phyloP scores from a whole-genome alignment of 92 coral and sea anemone species.

The Epizoanthus rinbou region DNA sequence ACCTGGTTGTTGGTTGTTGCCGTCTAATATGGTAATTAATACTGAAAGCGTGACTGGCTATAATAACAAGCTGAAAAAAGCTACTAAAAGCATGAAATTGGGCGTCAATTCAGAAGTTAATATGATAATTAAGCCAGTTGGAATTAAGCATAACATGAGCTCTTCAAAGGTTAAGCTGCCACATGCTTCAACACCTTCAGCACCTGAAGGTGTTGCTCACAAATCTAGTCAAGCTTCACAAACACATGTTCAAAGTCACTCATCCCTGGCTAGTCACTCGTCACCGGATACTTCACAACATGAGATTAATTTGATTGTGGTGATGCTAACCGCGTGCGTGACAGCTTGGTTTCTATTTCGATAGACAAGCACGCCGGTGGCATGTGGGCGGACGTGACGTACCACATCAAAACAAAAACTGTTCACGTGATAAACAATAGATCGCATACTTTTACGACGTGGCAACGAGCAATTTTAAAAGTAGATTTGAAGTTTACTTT shows the following conservation, averaged over 20 bases:
- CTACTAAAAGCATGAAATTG: constrained; percentile 14
- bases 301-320: not conserved
- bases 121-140: constrained; percentile 10
- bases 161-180: constrained; percentile 34
- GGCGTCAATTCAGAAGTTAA: constrained; percentile 20
- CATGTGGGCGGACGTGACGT: too few relatives aligned
- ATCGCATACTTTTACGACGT: constrained; percentile 34
- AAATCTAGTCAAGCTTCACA: not conserved
- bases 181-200: constrained; percentile 7
- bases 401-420: too few relatives aligned
- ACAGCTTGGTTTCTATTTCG: constrained; percentile 23
- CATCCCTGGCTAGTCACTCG: not conserved
- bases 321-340: constrained; percentile 13
- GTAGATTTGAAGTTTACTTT: constrained; percentile 13
- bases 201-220: not conserved
- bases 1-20: too few relatives aligned
- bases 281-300: not conserved
- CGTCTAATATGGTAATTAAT: constrained; percentile 33
- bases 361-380: not conserved
- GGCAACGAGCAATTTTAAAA: constrained; percentile 12
- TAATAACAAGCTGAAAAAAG: constrained; percentile 35
- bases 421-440: constrained; percentile 56
- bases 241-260: not conserved
- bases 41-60: constrained; percentile 19
- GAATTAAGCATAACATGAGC: constrained; percentile 21